These are phyloP conservation scores for Tethea ocularis DNA, from an alignment of 2,888 invertebrate genomes.

Conservation along the genomic window DNA sequence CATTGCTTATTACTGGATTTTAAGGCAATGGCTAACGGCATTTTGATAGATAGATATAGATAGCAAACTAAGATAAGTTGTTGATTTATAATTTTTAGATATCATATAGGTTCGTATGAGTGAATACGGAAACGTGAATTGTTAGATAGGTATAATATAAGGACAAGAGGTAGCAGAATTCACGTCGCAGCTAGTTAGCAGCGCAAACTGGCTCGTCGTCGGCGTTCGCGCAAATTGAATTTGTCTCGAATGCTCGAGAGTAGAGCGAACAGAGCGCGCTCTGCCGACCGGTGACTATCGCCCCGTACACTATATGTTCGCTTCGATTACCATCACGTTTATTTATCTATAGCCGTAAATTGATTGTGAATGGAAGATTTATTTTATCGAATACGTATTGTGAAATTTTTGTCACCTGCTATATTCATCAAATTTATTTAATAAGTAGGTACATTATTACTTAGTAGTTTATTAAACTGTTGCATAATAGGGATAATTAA, in stretches of 20 bases:
- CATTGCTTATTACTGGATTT: slow-evolving; percentile 65
- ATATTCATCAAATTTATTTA: too few species aligned
- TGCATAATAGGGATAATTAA: too few species aligned
- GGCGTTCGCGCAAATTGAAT: slow-evolving; percentile 79
- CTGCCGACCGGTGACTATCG: slow-evolving; percentile 32
- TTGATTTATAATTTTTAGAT: background rate
- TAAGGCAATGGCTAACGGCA: slow-evolving; percentile 27
- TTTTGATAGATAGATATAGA: background rate
- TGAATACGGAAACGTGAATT: slow-evolving; percentile 46
- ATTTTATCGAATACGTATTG: background rate
- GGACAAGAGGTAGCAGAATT: slow-evolving; percentile 65
- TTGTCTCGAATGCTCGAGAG: slow-evolving; percentile 69
- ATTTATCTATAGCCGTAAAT: background rate
- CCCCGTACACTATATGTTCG: slow-evolving; percentile 34
- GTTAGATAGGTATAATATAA: slow-evolving; percentile 64
- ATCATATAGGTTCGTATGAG: slow-evolving; percentile 14
- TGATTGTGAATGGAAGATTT: background rate
- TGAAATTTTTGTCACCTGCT: too few species aligned
- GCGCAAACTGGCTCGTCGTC: slow-evolving; percentile 77
- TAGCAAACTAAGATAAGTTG: background rate
- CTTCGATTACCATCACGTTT: slow-evolving; percentile 35
- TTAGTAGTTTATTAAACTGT: background rate
- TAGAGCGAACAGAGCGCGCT: slow-evolving; percentile 36
- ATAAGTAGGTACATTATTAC: too few species aligned
- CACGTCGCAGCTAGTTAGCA: slow-evolving; percentile 80